Evolutionary conservation across 2,888 invertebrate genomes (phyloP).

Genomic region (Dicycla oo): DNA sequence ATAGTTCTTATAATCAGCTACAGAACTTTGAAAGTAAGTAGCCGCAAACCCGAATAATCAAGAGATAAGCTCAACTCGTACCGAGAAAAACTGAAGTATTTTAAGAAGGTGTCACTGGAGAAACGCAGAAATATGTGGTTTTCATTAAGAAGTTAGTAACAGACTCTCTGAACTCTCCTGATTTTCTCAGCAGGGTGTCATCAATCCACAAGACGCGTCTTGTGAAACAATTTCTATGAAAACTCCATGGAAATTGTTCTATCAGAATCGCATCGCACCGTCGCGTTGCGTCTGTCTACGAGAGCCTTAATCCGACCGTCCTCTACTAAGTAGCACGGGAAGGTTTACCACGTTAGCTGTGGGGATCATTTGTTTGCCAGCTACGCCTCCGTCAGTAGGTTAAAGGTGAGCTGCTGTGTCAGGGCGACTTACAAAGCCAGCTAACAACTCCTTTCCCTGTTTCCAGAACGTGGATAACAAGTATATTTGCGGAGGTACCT

Average conservation of each 20-base stretch:
- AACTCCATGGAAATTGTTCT: no score
- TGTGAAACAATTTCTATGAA: no score
- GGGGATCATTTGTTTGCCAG: not conserved
- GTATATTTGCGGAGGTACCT: constrained; percentile 92
- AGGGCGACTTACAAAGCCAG: not conserved
- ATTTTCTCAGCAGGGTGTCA: no score
- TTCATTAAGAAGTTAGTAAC: not conserved
- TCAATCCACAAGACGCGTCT: no score
- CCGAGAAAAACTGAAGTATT: not conserved
- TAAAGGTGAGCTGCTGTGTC: not conserved
- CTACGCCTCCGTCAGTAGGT: not conserved
- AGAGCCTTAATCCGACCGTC: not conserved
- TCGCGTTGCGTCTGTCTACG: no score
- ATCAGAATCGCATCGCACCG: no score
- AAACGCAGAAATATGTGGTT: not conserved
- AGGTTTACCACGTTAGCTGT: not conserved
- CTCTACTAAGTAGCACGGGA: no score
- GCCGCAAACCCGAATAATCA: not conserved
- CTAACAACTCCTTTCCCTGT: not conserved
- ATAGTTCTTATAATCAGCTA: not conserved
- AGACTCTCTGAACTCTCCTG: no score
- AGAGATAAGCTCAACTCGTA: not conserved
- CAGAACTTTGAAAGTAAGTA: not conserved
- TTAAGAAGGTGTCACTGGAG: not conserved
- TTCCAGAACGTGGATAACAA: constrained; percentile 86